Evolutionary conservation across 2,797 vertebrate genomes (phyloP).

Genomic region (Rhyacichthys aspro): DNA sequence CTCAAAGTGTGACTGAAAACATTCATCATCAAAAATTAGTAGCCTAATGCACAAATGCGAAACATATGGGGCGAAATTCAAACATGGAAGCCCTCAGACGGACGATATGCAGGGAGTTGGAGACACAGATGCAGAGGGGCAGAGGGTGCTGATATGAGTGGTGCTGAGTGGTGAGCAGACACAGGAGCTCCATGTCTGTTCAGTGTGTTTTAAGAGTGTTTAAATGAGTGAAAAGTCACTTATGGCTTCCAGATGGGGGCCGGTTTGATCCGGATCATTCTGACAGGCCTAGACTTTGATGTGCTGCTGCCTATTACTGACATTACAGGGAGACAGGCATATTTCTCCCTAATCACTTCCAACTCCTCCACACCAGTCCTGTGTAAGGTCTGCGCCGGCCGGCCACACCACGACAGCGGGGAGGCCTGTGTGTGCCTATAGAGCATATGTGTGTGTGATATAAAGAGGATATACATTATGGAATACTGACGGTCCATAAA

Average conservation of each 20-base stretch:
- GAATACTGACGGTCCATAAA: too few species aligned
- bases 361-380: slow-evolving; percentile 62
- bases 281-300: slow-evolving; percentile 84
- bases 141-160: slow-evolving; percentile 68
- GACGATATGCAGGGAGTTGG: slow-evolving; percentile 27
- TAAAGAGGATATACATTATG: too few species aligned
- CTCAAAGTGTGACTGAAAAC: slow-evolving; percentile 56
- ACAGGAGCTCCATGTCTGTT: slow-evolving; percentile 78
- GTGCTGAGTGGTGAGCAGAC: slow-evolving; percentile 73
- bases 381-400: slow-evolving; percentile 27
- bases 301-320: slow-evolving; percentile 84
- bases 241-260: slow-evolving; percentile 84
- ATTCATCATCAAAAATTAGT: slow-evolving; percentile 59
- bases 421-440: not conserved
- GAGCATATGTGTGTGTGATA: not conserved
- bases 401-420: slow-evolving; percentile 33
- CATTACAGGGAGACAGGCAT: slow-evolving; percentile 79
- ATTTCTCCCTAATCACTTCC: slow-evolving; percentile 81
- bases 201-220: slow-evolving; percentile 80
- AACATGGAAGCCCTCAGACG: slow-evolving; percentile 27
- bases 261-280: slow-evolving; percentile 82
- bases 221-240: slow-evolving; percentile 84
- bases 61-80: slow-evolving; percentile 47
- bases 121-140: slow-evolving; percentile 33
- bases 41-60: slow-evolving; percentile 51